Evolutionary conservation across 92 coral and sea anemone genomes (phyloP), one percentile per base, ranked within the genome.

Genomic region (Desmophyllum pertusum): DNA sequence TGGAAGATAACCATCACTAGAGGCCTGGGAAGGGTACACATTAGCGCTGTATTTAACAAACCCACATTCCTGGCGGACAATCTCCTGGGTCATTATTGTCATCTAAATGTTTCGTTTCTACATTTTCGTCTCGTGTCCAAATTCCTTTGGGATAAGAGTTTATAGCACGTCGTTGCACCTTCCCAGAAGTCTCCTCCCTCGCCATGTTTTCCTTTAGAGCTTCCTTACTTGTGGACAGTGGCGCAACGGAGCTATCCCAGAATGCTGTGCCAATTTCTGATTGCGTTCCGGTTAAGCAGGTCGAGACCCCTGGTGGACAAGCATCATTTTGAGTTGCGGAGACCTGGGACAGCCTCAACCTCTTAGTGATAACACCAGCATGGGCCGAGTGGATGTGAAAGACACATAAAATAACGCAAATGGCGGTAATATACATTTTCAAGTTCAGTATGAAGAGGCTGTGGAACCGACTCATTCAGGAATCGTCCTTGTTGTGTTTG

Each of bases 231-330:
- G n/a, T n/a, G n/a, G n/a, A n/a, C n/a, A n/a, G n/a, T n/a, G n/a
- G n/a, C n/a, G n/a, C n/a, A n/a, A n/a, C n/a, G n/a, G n/a, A n/a
- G n/a, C n/a, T n/a, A n/a, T n/a, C n/a, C n/a, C n/a, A n/a, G n/a
- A n/a, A 27, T 50, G 38, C 41, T 33, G 7, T 33, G 27, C 15
- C 79, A 19, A 50, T 48, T 30, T 48, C 41, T 75, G 63, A 75
- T 75, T 31, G 45, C 18, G 30, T 75, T 51, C 43, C 29, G 18
- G 79, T 18, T 48, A 65, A 33, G 36, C 77, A 42, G 61, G 38
- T 73, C 40, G n/a, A 73, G 36, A 73, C 77, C 5, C 57, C 77
- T 10, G 57, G 57, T 8, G 38, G 59, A 73, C 61, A 42, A 42
- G 38, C 57, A n/a, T n/a, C n/a, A n/a, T n/a, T n/a, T n/a, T n/a